Evolutionary conservation across 1,140 invertebrate species (phyloP).

Genomic region (Calosoma granatense): DNA sequence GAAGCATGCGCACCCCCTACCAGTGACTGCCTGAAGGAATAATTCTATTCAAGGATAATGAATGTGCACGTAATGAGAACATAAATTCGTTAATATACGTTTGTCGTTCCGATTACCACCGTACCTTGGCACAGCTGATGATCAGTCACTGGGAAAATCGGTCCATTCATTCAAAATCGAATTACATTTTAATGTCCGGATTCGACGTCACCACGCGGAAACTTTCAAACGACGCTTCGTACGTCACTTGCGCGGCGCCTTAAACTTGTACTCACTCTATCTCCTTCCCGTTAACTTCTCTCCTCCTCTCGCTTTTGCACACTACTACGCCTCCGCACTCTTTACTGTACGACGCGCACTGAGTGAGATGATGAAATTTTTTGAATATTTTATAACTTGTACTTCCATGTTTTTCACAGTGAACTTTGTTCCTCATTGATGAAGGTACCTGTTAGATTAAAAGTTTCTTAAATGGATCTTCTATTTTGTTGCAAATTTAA

Average conservation of each 20-base stretch:
- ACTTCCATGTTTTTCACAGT: neutral
- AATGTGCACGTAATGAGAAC: conserved; percentile 17
- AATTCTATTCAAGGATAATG: neutral
- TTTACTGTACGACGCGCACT: neutral
- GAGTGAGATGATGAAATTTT: neutral
- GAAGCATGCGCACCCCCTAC: too few relatives aligned
- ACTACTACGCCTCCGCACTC: neutral
- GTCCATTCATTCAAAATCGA: conserved; percentile 1
- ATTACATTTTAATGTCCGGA: neutral
- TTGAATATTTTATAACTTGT: neutral
- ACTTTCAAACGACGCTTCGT: neutral
- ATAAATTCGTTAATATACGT: conserved; percentile 16
- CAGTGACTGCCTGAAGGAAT: too few relatives aligned
- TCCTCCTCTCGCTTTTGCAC: too few relatives aligned
- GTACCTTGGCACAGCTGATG: conserved; percentile 11
- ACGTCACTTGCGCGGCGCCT: too few relatives aligned
- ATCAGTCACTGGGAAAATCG: conserved; percentile 18
- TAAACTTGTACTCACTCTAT: too few relatives aligned
- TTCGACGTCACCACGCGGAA: neutral
- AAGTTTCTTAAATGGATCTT: neutral
- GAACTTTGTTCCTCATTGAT: neutral
- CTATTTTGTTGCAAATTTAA: neutral
- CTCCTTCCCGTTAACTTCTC: too few relatives aligned
- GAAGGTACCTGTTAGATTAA: neutral
- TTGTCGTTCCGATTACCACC: neutral